These are phyloP conservation scores for Aix galericulata DNA, from an alignment of 2,113 vertebrate species.

Conservation along the genomic window DNA sequence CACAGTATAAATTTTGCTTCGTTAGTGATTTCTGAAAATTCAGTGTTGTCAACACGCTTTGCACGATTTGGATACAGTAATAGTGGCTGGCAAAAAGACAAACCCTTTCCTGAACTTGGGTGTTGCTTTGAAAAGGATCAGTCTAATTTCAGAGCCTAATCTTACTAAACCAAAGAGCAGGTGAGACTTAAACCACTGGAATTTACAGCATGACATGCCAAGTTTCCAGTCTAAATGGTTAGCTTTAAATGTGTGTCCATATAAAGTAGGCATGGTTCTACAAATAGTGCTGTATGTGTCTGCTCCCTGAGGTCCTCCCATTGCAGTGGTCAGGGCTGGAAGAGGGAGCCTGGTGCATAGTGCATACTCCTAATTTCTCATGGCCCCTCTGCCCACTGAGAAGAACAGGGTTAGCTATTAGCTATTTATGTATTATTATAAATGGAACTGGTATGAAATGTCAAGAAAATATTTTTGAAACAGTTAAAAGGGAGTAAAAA, in stretches of 20 bases:
- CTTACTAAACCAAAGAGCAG: neutral
- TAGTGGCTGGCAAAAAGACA: neutral
- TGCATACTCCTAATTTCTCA: neutral
- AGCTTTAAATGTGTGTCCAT: neutral
- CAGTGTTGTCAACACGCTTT: neutral
- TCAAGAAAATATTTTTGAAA: neutral
- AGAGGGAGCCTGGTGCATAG: neutral
- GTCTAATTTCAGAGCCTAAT: neutral
- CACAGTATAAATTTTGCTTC: neutral
- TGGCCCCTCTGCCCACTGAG: neutral
- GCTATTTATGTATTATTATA: neutral
- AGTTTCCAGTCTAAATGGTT: neutral
- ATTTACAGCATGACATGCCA: neutral
- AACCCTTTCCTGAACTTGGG: neutral
- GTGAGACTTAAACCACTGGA: rapidly evolving
- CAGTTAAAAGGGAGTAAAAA: neutral
- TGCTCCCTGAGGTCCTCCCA: neutral
- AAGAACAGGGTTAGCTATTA: neutral
- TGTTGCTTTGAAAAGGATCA: neutral
- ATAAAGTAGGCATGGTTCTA: rapidly evolving
- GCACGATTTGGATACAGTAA: neutral
- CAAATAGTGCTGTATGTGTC: rapidly evolving
- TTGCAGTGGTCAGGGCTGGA: neutral
- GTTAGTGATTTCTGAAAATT: neutral
- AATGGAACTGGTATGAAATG: neutral